Base-by-base conservation (phyloP, 2,888 invertebrate species). In the Ptilodon capucinus region DNA sequence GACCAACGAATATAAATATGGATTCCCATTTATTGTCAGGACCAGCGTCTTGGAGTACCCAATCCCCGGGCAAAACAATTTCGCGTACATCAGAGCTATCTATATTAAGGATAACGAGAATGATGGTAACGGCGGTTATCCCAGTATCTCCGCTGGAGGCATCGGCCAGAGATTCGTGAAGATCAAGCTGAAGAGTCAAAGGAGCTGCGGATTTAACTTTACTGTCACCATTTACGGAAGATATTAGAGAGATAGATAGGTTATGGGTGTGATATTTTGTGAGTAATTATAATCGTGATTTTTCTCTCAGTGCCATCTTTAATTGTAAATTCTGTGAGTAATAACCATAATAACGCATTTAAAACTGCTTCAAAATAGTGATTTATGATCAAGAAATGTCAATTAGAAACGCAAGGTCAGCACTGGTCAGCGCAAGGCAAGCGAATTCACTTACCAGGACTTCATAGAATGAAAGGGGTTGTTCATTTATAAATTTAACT, bases 221-320 rank as follows among this genome's bases (percentile, higher is more conserved):
- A 86, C 90, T 0, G 57, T 91, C 2, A 80, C 85, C 0, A 74
- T 92, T 21, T 91, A 88, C 38, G 91, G 90, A 55, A 80, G 83
- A 75, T 89, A 79, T 56, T 84, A 61, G 65, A 2, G 13, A 2
- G 7, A 0, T 18, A 11, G 36, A 19, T 5, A 19, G 39, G 2
- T 18, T 17, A 14, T 13, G 4, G 13, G 34, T 2, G 13, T 32
- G 4, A 13, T 14, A 14, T n/a, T 28, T n/a, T 28, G 28, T n/a
- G 28, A n/a, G n/a, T 28, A 2, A 7, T 21, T n/a, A 28, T 11
- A 9, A 28, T 28, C 25, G 25, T n/a, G 11, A 9, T 9, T n/a
- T 28, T 2, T 28, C n/a, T 28, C n/a, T 0, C 11, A n/a, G n/a
- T n/a, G 28, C 28, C n/a, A n/a, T 28, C 3, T 28, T n/a, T 4